Percentiles rank a stretch among this genome's conserved stretches.
Evolutionary conservation across 1,140 invertebrate species (phyloP).

Genomic region (Amyelois transitella): DNA sequence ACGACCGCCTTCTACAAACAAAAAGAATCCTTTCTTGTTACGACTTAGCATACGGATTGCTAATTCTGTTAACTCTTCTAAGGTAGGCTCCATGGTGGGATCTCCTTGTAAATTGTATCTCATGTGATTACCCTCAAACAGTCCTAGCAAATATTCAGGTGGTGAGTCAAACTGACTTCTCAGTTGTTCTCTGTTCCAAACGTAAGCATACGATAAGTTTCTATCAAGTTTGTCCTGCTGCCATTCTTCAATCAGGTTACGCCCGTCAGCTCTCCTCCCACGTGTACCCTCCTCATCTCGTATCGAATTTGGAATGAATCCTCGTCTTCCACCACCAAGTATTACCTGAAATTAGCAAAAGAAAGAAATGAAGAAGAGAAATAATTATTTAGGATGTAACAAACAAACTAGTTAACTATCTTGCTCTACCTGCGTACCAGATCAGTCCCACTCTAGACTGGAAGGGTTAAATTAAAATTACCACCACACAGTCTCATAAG

Average conservation of each 20-base stretch:
- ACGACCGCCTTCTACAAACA: neutral
- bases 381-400: too few relatives aligned
- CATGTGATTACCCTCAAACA: neutral
- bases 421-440: too few relatives aligned
- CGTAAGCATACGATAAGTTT: neutral
- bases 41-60: neutral
- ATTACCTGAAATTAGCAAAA: neutral
- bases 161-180: neutral
- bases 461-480: too few relatives aligned
- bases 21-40: neutral
- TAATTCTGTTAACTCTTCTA: neutral
- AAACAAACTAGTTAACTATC: too few relatives aligned
- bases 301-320: neutral
- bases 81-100: neutral
- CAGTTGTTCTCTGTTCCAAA: neutral
- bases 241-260: neutral
- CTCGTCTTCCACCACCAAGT: neutral
- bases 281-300: neutral
- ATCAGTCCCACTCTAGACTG: too few relatives aligned
- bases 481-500: too few relatives aligned
- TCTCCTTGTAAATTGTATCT: neutral
- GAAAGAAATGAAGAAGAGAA: too few relatives aligned
- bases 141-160: neutral
- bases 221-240: neutral
- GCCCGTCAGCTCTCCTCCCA: neutral